phyloP scores from a whole-genome alignment of 2,113 vertebrate species.

The Ctenodactylus gundi region DNA sequence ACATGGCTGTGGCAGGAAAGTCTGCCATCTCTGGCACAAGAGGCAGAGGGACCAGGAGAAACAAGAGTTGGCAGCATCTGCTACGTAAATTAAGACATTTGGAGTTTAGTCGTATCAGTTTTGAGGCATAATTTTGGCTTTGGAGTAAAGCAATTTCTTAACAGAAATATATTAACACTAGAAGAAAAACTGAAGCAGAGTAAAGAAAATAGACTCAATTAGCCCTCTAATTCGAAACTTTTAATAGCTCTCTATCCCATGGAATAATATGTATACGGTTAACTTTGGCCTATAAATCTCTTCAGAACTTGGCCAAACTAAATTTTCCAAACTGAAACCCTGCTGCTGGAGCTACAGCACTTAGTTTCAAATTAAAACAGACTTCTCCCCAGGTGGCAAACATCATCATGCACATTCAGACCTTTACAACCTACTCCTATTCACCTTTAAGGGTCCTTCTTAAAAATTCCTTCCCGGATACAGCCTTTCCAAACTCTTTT shows the following conservation, averaged over 20 bases:
- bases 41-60: background rate
- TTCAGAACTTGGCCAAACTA: background rate
- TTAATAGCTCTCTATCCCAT: background rate
- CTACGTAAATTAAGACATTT: background rate
- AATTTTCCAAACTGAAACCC: background rate
- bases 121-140: background rate
- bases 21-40: background rate
- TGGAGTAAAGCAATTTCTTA: constrained; percentile 20
- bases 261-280: constrained; percentile 12
- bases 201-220: background rate
- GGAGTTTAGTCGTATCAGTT: background rate
- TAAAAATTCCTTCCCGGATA: background rate
- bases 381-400: background rate
- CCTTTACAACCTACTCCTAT: background rate
- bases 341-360: background rate
- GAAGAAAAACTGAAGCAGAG: constrained; percentile 25
- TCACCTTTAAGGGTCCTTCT: background rate
- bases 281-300: background rate
- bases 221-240: background rate
- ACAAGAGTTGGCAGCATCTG: background rate
- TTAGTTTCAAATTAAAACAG: background rate
- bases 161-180: background rate
- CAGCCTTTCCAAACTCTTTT: background rate
- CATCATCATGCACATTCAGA: background rate
- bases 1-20: background rate